Base-by-base conservation (phyloP, 2,888 invertebrate species). In the Pristionchus maxplancki region DNA sequence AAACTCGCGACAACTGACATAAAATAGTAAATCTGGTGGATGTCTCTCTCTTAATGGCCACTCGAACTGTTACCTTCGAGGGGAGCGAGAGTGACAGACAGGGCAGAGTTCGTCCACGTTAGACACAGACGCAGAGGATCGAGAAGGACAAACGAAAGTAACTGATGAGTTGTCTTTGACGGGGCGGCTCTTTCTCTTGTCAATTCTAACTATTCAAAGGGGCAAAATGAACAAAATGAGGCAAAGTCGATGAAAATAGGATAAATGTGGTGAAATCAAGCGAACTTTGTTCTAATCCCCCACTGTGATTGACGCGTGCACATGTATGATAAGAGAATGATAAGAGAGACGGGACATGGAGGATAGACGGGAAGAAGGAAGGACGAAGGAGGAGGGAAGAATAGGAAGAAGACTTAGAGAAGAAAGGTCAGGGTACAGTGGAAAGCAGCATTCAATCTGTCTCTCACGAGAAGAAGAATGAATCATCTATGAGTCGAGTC, bases 311-410 rank as follows among this genome's bases (percentile, higher is more conserved):
- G 78, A 48, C 78, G 40, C 78, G 78, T 78, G 78, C 78, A n/a
- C 78, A 28, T 44, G 44, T 53, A 83, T 83, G 82, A 53, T 50
- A 83, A 48, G 44, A 20, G 82, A 83, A 83, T 82, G 82, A 83
- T 53, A 37, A 83, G 31, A 53, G 50, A 83, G 53, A 53, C 44
- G 50, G 24, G n/a, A 28, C 5, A 31, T 20, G 71, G 31, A 71
- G 71, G 28, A 31, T 34, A 11, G 82, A 83, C 40, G 28, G 24
- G 53, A 53, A 53, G 34, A 53, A 37, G 31, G 53, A 5, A 31
- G 24, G 53, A 34, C 6, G 44, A 44, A 78, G 74, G 20, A 53
- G 20, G 34, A 82, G 24, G 82, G 82, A 53, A 44, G 81, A 50
- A 20, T 31, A n/a, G 20, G 20, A 48, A n/a, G 50, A 83, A 34